A percentile compares a stretch with the other conserved stretches of the same genome.
phyloP scores from a whole-genome alignment of 2,113 vertebrate genomes.

The Lonchura striata region DNA sequence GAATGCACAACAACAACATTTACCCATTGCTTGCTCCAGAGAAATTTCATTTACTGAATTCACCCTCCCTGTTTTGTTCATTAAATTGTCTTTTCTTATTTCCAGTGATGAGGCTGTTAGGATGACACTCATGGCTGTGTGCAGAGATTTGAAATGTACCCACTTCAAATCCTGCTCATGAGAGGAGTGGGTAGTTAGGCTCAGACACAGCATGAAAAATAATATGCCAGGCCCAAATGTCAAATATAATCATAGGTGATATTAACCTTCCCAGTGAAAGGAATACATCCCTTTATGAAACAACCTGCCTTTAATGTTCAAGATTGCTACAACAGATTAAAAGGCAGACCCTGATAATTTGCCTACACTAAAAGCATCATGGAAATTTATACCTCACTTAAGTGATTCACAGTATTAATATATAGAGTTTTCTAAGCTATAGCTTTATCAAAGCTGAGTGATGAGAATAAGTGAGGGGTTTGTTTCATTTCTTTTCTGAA shows the following conservation, averaged over 20 bases:
- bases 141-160: constrained; percentile 42
- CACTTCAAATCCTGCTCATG: constrained; percentile 22
- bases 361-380: constrained; percentile 52
- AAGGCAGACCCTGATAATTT: constrained; percentile 30
- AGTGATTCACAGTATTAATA: constrained; percentile 68
- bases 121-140: constrained; percentile 24
- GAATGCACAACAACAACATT: neutral
- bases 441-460: neutral
- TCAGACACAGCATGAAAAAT: constrained; percentile 7
- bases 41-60: neutral
- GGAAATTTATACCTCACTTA: constrained; percentile 59
- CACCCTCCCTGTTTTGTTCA: neutral
- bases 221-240: constrained; percentile 43
- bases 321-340: constrained; percentile 47
- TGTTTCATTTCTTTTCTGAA: neutral
- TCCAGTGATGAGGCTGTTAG: neutral
- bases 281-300: constrained; percentile 48
- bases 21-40: neutral
- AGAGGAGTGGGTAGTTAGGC: constrained; percentile 14
- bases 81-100: constrained; percentile 44
- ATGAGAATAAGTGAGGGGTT: neutral
- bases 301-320: constrained; percentile 50
- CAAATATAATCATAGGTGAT: constrained; percentile 55
- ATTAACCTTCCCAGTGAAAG: constrained; percentile 42
- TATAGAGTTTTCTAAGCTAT: constrained; percentile 20